Evolutionary conservation across 1,140 invertebrate genomes (phyloP).

Genomic region (Anastrepha obliqua): DNA sequence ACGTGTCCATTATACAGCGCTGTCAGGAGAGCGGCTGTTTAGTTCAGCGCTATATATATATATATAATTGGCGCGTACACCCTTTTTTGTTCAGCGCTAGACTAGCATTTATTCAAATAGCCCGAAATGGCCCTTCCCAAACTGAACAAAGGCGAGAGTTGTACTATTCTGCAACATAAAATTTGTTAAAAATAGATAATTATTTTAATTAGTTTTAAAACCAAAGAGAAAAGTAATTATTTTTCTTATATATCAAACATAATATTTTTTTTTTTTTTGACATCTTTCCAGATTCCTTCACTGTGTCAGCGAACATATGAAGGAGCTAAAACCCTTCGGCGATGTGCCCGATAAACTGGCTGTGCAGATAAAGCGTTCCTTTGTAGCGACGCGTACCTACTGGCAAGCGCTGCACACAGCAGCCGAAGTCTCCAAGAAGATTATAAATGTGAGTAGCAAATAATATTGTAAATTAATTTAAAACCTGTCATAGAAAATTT

Average conservation of each 20-base stretch:
- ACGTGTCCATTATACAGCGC: too few species aligned
- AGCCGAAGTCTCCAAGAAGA: conserved; percentile 87
- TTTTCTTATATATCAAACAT: not conserved
- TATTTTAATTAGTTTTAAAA: too few species aligned
- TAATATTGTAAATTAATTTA: not conserved
- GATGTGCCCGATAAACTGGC: conserved; percentile 94
- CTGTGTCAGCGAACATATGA: conserved; percentile 93
- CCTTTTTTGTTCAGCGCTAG: too few species aligned
- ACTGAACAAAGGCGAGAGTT: too few species aligned
- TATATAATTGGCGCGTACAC: too few species aligned
- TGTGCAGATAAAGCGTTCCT: conserved; percentile 91
- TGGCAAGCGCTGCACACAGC: conserved; percentile 90
- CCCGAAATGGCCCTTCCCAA: too few species aligned
- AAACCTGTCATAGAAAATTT: not conserved
- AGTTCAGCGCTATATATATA: too few species aligned
- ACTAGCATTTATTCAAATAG: too few species aligned
- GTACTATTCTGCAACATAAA: too few species aligned
- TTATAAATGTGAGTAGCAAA: conserved; percentile 82
- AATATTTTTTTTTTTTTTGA: too few species aligned
- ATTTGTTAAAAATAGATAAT: too few species aligned
- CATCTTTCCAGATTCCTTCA: conserved; percentile 80
- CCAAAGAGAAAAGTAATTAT: not conserved
- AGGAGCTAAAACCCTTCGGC: conserved; percentile 93
- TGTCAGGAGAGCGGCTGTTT: too few species aligned
- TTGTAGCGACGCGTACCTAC: conserved; percentile 95